Evolutionary conservation across 2,797 vertebrate genomes (phyloP), one percentile per base, ranked within the genome.

Genomic region (Dipus sagitta): DNA sequence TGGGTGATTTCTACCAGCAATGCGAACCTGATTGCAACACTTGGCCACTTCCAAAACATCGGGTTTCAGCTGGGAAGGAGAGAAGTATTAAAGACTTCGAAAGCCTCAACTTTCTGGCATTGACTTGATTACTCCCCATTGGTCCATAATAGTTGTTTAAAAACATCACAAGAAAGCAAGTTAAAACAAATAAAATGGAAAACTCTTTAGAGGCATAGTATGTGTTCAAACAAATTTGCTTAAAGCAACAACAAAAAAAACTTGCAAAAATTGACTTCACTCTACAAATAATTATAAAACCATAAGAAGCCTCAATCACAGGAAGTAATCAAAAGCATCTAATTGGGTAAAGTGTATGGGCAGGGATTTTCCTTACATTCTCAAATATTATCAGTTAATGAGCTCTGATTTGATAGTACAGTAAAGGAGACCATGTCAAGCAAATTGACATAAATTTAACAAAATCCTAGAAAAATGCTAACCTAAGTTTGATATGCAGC

Each of bases 51-150:
- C 64, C 30, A 77, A 89, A 91, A 89, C 80, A 92, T 70, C 67
- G 80, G 67, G 65, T 88, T 95, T 90, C 47, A 74, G 11, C 78
- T 93, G 62, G 54, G 34, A 93, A 76, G 32, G 13, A 83, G 74
- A 80, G 2, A 64, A 42, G 54, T 76, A 90, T 92, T 70, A 83
- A 96, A 94, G n/a, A 6, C 67, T 77, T 87, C 10, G 34, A 58
- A 90, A 87, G 26, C 23, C 42, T 84, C 54, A 58, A 15, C 21
- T 74, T 74, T 84, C 81, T 86, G 75, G 67, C 30, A 94, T 95
- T 90, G 54, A 90, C 94, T 94, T 94, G 71, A 92, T 70, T 94
- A 65, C 74, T 83, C 3, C n/a, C 58, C 15, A n/a, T 77, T 95
- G 47, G 85, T 89, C 87, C 86, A 94, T 88, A 93, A 88, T 81